Evolutionary conservation across 2,888 invertebrate species (phyloP).

Genomic region (Andrena dorsata): DNA sequence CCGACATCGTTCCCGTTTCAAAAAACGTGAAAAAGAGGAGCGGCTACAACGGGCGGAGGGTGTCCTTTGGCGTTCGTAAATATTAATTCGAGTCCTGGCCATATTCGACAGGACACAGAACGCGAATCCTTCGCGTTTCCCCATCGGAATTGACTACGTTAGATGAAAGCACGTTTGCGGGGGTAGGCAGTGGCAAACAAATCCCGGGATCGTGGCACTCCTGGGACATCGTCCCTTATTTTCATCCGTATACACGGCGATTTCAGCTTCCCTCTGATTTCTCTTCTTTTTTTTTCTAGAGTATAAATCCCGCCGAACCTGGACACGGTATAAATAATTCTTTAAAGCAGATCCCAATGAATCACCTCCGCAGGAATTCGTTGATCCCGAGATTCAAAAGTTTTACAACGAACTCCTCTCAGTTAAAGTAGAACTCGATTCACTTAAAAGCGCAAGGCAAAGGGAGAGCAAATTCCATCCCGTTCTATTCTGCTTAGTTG

Average conservation of each 20-base stretch:
- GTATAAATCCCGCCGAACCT: conserved; percentile 42
- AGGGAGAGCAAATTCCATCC: too few relatives aligned
- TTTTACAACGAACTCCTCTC: background rate
- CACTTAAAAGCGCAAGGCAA: too few relatives aligned
- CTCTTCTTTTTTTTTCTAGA: conserved; percentile 26
- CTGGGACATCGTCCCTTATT: conserved; percentile 71
- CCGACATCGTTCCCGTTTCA: background rate
- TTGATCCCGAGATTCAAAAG: background rate
- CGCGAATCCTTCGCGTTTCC: conserved; percentile 48
- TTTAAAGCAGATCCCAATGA: conserved; percentile 29
- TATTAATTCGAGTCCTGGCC: conserved; percentile 64
- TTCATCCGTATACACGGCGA: conserved; percentile 55
- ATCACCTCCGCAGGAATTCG: conserved; percentile 16
- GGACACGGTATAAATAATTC: conserved; percentile 77
- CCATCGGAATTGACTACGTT: conserved; percentile 71
- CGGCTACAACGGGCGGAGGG: background rate
- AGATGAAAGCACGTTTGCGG: conserved; percentile 71
- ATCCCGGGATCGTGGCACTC: conserved; percentile 78
- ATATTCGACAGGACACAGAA: conserved; percentile 52
- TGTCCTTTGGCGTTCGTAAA: conserved; percentile 59
- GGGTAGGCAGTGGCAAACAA: conserved; percentile 77
- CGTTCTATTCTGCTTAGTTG: too few relatives aligned
- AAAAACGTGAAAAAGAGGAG: conserved; percentile 14
- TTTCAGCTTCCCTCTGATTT: conserved; percentile 54
- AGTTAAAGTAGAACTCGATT: too few relatives aligned